phyloP scores from a whole-genome alignment of 2,888 invertebrate species.

The Callosobruchus maculatus region DNA sequence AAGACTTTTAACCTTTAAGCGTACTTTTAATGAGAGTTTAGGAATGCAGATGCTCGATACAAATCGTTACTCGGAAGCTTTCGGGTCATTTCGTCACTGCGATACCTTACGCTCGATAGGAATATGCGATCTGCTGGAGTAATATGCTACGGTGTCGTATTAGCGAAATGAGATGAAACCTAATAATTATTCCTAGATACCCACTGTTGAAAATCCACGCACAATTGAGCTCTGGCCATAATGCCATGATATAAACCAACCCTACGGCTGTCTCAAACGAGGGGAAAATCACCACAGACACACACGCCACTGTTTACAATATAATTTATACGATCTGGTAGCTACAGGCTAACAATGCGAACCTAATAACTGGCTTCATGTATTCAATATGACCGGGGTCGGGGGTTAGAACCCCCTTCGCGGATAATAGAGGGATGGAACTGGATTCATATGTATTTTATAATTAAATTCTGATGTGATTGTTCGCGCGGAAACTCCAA shows the following conservation, averaged over 20 bases:
- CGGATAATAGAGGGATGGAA: slow-evolving; percentile 40
- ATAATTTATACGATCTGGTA: slow-evolving; percentile 51
- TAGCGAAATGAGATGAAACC: too few relatives aligned
- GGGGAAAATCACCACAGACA: slow-evolving; percentile 39
- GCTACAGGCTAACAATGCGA: slow-evolving; percentile 49
- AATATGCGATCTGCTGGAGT: too few relatives aligned
- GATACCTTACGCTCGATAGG: too few relatives aligned
- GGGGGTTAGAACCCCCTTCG: slow-evolving; percentile 27
- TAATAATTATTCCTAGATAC: not conserved
- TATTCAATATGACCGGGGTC: slow-evolving; percentile 37
- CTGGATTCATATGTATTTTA: slow-evolving; percentile 48
- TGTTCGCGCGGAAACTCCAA: slow-evolving; percentile 44
- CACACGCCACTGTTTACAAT: slow-evolving; percentile 50
- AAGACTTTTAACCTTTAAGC: too few relatives aligned
- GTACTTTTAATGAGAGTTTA: too few relatives aligned
- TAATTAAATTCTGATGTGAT: slow-evolving; percentile 51
- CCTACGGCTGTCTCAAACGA: slow-evolving; percentile 13
- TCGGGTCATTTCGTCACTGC: too few relatives aligned
- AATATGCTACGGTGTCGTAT: too few relatives aligned
- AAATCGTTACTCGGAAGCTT: too few relatives aligned
- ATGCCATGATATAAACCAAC: slow-evolving; percentile 14
- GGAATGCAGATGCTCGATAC: too few relatives aligned
- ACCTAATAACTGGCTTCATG: slow-evolving; percentile 50
- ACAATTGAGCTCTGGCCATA: slow-evolving; percentile 5
- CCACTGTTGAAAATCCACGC: not conserved